phyloP scores from a whole-genome alignment of 1,140 invertebrate species.

The Agraylea sexmaculata region DNA sequence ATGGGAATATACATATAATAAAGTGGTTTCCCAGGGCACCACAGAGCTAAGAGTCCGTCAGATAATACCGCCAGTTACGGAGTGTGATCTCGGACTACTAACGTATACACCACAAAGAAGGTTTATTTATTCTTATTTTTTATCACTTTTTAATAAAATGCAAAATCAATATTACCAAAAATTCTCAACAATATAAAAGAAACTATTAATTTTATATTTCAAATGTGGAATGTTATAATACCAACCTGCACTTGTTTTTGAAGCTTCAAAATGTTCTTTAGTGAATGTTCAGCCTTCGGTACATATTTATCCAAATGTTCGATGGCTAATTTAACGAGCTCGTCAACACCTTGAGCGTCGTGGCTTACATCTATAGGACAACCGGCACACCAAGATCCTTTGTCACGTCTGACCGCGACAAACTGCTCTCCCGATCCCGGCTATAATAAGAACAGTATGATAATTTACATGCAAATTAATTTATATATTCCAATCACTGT shows the following conservation, averaged over 20 bases:
- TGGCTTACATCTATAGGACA: constrained; percentile 32
- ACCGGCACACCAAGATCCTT: constrained; percentile 30
- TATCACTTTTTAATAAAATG: no score
- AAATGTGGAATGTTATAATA: not conserved
- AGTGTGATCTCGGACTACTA: no score
- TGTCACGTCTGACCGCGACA: constrained; percentile 30
- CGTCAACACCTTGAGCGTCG: constrained; percentile 30
- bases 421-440: constrained; percentile 37
- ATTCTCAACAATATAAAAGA: no score
- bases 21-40: no score
- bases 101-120: no score
- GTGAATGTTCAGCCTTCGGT: constrained; percentile 25
- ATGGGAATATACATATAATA: no score
- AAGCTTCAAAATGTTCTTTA: constrained; percentile 29
- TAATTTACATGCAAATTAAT: not conserved
- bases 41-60: no score
- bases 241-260: constrained; percentile 38
- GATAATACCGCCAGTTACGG: no score
- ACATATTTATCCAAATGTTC: constrained; percentile 32
- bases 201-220: not conserved
- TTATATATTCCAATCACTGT: not conserved
- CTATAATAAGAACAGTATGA: constrained; percentile 22
- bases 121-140: no score
- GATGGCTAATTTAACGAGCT: constrained; percentile 28
- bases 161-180: no score